Evolutionary conservation across 2,113 vertebrate genomes (phyloP).

Genomic region (Xenopus laevis): DNA sequence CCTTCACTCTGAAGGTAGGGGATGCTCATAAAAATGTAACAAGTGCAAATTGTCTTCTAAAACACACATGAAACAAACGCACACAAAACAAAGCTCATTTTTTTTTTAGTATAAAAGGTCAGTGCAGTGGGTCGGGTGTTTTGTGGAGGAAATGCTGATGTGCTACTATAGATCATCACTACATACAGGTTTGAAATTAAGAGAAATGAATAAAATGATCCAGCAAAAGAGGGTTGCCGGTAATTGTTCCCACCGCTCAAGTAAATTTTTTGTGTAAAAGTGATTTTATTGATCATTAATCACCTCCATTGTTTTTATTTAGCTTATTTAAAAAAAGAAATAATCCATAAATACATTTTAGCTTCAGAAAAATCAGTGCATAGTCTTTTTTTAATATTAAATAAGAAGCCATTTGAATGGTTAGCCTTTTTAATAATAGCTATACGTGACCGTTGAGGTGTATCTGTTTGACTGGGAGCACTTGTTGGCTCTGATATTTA

Average conservation of each 20-base stretch:
- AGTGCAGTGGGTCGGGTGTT: background rate
- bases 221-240: background rate
- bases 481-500: background rate
- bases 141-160: background rate
- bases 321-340: slow-evolving; percentile 8
- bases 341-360: slow-evolving; percentile 46
- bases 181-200: background rate
- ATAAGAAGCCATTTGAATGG: slow-evolving; percentile 54
- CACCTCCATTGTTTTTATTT: slow-evolving; percentile 4
- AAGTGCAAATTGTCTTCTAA: slow-evolving; percentile 30
- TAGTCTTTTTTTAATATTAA: slow-evolving; percentile 53
- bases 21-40: slow-evolving; percentile 1
- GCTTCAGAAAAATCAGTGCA: slow-evolving; percentile 67
- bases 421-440: slow-evolving; percentile 59
- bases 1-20: background rate
- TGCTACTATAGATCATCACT: background rate
- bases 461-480: background rate
- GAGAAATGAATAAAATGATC: background rate
- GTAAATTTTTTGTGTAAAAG: no score
- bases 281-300: no score
- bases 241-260: no score
- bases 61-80: background rate
- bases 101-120: background rate
- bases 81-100: background rate
- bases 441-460: background rate